Percentiles rank a stretch among this genome's conserved stretches.
Evolutionary conservation across 2,888 invertebrate genomes (phyloP).

Genomic region (Crematogaster levior): DNA sequence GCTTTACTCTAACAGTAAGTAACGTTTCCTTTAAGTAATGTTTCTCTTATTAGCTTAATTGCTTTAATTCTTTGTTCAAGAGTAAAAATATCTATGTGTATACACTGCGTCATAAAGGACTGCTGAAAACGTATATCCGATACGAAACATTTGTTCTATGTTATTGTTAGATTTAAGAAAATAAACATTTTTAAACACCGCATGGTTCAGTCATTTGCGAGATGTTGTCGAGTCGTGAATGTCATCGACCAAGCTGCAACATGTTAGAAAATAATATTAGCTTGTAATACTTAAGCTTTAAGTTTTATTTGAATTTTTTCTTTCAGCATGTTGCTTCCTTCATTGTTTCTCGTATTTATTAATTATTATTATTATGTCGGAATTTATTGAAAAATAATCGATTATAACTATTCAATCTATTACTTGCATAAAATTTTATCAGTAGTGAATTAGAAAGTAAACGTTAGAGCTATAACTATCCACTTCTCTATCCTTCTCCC

Average conservation of each 20-base stretch:
- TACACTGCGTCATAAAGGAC: conserved; percentile 60
- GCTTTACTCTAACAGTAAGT: too few relatives aligned
- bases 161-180: conserved; percentile 67
- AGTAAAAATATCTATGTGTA: conserved; percentile 67
- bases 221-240: conserved; percentile 52
- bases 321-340: background rate
- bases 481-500: background rate
- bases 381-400: background rate
- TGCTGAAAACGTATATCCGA: conserved; percentile 58
- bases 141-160: conserved; percentile 62
- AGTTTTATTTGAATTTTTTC: background rate
- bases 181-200: conserved; percentile 62
- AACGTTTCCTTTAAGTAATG: background rate
- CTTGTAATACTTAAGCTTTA: background rate
- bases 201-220: conserved; percentile 49
- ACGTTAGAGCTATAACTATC: background rate
- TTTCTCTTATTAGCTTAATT: conserved; percentile 1
- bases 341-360: background rate
- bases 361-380: background rate
- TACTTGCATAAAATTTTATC: background rate
- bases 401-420: background rate
- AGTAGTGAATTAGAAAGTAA: conserved; percentile 1
- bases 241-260: conserved; percentile 44
- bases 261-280: conserved; percentile 11
- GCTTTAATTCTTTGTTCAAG: background rate